Percentiles rank a stretch among this genome's conserved stretches.
Evolutionary conservation across 2,113 vertebrate genomes (phyloP).

Genomic region (Tachysurus fulvidraco): DNA sequence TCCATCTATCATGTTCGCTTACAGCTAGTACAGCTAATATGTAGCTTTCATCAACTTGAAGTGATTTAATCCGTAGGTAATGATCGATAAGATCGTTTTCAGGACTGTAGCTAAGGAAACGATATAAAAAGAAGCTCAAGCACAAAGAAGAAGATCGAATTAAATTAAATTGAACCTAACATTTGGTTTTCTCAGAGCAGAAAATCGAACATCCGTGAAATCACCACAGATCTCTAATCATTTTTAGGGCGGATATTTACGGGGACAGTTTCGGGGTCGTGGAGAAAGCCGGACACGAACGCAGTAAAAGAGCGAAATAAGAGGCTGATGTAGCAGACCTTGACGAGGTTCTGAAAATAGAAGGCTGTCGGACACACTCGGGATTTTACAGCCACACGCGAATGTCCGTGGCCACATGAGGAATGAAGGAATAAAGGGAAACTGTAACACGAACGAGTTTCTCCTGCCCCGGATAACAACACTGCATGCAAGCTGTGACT

Average conservation of each 20-base stretch:
- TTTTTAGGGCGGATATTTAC: neutral
- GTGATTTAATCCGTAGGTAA: neutral
- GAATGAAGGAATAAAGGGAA: conserved; percentile 47
- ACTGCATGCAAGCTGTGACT: neutral
- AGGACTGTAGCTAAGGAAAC: too few species aligned
- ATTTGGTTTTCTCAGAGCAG: neutral
- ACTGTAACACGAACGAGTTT: conserved; percentile 20
- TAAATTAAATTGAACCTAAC: neutral
- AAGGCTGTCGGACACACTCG: conserved; percentile 35
- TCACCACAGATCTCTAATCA: neutral
- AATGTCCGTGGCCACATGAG: conserved; percentile 38
- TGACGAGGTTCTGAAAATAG: conserved; percentile 45
- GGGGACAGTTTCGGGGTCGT: neutral
- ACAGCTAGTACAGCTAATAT: too few species aligned
- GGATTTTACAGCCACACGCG: conserved; percentile 46
- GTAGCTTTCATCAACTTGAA: neutral
- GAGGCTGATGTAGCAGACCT: conserved; percentile 33
- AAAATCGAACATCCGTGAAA: neutral
- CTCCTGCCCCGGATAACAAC: neutral
- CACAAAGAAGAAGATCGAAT: neutral
- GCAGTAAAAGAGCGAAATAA: conserved; percentile 26
- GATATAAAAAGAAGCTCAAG: neutral
- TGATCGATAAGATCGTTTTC: neutral
- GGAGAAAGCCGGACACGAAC: conserved; percentile 8
- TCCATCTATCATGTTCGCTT: too few species aligned